Percentiles rank a stretch among this genome's conserved stretches.
phyloP scores from a whole-genome alignment of 2,797 vertebrate species.

The Pelobates cultripes region DNA sequence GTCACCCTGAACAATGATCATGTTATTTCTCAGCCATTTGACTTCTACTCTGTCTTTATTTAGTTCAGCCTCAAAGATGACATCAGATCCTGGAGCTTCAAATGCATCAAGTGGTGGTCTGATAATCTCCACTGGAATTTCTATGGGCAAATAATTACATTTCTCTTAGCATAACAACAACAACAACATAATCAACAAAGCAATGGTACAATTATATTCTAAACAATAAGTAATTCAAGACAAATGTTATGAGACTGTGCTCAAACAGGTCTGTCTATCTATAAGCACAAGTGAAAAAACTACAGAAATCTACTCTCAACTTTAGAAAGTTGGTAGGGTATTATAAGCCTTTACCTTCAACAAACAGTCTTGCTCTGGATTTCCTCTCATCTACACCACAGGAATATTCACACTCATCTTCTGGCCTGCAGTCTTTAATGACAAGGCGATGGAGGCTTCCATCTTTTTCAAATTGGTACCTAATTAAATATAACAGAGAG shows the following conservation, averaged over 20 bases:
- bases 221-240: too few relatives aligned
- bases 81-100: conserved; percentile 88
- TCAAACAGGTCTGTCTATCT: too few relatives aligned
- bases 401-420: conserved; percentile 97
- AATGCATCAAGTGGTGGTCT: conserved; percentile 88
- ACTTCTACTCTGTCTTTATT: conserved; percentile 96
- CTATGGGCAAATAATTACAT: conserved; percentile 67
- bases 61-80: conserved; percentile 90
- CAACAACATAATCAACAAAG: too few relatives aligned
- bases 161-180: not conserved
- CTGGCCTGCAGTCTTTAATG: conserved; percentile 92
- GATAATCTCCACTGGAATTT: conserved; percentile 93
- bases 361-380: conserved; percentile 92
- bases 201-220: too few relatives aligned
- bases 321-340: too few relatives aligned
- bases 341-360: conserved; percentile 80
- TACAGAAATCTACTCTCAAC: too few relatives aligned
- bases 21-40: conserved; percentile 96
- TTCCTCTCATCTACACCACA: conserved; percentile 95
- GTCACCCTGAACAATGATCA: conserved; percentile 94
- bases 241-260: too few relatives aligned
- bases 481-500: conserved; percentile 57
- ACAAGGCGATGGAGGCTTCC: conserved; percentile 85
- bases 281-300: too few relatives aligned
- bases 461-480: conserved; percentile 90